Evolutionary conservation across 2,113 vertebrate species (phyloP).

Genomic region (Phalacrocorax pelagicus): DNA sequence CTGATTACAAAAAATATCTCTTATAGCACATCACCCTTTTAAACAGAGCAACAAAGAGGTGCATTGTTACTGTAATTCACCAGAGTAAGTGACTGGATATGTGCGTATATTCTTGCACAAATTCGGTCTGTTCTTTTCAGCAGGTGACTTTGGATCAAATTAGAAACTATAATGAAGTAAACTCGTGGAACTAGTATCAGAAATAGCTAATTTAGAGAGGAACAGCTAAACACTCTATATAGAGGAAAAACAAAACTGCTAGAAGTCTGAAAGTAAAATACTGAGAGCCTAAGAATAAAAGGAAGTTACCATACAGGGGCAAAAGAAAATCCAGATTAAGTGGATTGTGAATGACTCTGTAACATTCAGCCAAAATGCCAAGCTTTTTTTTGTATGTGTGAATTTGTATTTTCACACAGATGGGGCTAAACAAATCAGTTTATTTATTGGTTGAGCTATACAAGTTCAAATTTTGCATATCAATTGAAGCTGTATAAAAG

Average conservation of each 20-base stretch:
- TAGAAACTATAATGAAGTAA: conserved; percentile 32
- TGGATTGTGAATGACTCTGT: not conserved
- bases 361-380: not conserved
- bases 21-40: not conserved
- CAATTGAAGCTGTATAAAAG: not conserved
- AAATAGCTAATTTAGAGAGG: not conserved
- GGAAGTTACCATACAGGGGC: not conserved
- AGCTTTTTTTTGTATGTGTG: not conserved
- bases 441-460: not conserved
- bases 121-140: conserved; percentile 18
- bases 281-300: not conserved
- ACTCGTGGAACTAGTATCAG: not conserved
- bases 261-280: not conserved
- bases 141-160: conserved; percentile 45
- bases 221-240: not conserved
- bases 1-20: conserved; percentile 43
- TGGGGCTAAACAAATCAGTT: not conserved
- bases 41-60: not conserved
- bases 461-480: conserved; percentile 1
- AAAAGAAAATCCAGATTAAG: conserved; percentile 20
- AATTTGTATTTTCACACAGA: conserved; percentile 20
- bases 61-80: conserved; percentile 15
- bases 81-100: not conserved
- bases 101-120: rapidly evolving
- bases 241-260: not conserved